Evolutionary conservation across 2,888 invertebrate species (phyloP).

Genomic region (Agrotis clavis): DNA sequence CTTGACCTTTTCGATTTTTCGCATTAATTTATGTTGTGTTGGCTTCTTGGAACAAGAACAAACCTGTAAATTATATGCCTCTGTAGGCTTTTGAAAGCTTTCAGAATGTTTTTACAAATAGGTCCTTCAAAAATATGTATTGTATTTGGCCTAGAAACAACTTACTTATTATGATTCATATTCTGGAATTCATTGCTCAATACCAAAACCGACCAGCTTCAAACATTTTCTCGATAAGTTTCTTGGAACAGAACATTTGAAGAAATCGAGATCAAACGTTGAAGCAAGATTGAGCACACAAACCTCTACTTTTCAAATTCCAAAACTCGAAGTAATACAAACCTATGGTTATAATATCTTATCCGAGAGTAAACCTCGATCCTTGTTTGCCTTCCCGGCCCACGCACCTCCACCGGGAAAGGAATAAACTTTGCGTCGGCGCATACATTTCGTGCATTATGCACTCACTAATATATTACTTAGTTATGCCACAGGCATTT

Average conservation of each 20-base stretch:
- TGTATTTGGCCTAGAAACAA: neutral
- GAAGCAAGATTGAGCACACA: slow-evolving; percentile 17
- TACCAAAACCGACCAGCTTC: neutral
- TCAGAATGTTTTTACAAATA: neutral
- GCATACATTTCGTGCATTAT: slow-evolving; percentile 79
- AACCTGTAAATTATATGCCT: neutral
- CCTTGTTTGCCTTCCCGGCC: slow-evolving; percentile 72
- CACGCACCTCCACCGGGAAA: slow-evolving; percentile 79
- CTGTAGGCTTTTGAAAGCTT: too few species aligned
- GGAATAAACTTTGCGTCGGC: slow-evolving; percentile 78
- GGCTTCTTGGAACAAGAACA: neutral
- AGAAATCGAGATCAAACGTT: slow-evolving; percentile 31
- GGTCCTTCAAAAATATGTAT: neutral
- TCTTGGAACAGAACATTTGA: slow-evolving; percentile 28
- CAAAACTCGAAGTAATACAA: slow-evolving; percentile 26
- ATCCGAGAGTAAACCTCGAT: slow-evolving; percentile 58
- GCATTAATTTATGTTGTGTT: neutral
- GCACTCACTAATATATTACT: slow-evolving; percentile 72
- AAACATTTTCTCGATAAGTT: slow-evolving; percentile 9
- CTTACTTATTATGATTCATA: neutral
- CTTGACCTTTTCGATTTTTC: neutral
- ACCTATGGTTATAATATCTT: slow-evolving; percentile 48
- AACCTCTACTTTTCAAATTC: slow-evolving; percentile 22
- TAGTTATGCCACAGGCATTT: slow-evolving; percentile 66
- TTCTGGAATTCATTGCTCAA: neutral